Evolutionary conservation across 2,888 invertebrate genomes (phyloP).

Genomic region (Phlogophora meticulosa): DNA sequence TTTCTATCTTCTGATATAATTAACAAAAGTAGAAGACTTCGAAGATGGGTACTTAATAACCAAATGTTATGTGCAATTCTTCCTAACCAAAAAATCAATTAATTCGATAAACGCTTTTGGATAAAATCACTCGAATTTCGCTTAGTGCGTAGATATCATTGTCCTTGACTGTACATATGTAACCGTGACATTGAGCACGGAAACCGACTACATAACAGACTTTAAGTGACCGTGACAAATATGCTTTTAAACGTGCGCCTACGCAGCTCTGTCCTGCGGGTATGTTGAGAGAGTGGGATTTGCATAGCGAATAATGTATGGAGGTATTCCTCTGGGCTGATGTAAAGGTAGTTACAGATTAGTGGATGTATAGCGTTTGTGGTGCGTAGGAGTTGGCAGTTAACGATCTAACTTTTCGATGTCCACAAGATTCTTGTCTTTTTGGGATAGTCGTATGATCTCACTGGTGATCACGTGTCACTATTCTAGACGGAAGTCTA

Average conservation of each 20-base stretch:
- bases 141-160: background rate
- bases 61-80: background rate
- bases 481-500: no score
- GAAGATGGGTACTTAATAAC: no score
- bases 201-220: slow-evolving; percentile 63
- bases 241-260: slow-evolving; percentile 61
- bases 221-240: slow-evolving; percentile 70
- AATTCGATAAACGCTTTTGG: background rate
- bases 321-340: slow-evolving; percentile 16
- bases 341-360: slow-evolving; percentile 28
- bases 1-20: background rate
- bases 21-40: background rate
- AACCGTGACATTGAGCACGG: slow-evolving; percentile 71
- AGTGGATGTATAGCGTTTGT: background rate
- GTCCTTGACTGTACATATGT: slow-evolving; percentile 33
- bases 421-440: no score
- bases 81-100: no score
- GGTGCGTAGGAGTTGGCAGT: background rate
- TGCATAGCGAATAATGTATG: slow-evolving; percentile 51
- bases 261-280: slow-evolving; percentile 56
- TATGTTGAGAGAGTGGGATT: slow-evolving; percentile 52
- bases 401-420: background rate
- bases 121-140: background rate
- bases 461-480: background rate
- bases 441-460: background rate